phyloP scores from a whole-genome alignment of 2,888 invertebrate genomes.

The Thysanoteuthis rhombus region DNA sequence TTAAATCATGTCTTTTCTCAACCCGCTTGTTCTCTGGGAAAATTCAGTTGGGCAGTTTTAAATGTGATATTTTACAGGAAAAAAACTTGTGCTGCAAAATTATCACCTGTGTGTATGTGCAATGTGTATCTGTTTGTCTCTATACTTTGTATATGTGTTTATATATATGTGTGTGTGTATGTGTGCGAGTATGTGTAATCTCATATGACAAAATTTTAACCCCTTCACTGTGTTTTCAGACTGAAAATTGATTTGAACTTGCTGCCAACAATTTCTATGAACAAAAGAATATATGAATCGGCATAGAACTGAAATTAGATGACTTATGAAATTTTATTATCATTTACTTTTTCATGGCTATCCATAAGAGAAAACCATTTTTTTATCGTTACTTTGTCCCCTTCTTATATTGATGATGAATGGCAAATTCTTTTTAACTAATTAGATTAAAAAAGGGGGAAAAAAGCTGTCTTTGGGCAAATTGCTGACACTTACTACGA shows the following conservation, averaged over 20 bases:
- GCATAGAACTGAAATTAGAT: neutral
- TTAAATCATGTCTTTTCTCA: conserved; percentile 20
- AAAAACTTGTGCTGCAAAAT: conserved; percentile 1
- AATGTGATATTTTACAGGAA: conserved; percentile 29
- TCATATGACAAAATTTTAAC: conserved; percentile 1
- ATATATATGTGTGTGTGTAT: neutral
- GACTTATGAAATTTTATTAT: neutral
- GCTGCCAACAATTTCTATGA: neutral
- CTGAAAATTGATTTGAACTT: neutral
- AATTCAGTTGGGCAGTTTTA: conserved; percentile 29
- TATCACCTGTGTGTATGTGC: neutral
- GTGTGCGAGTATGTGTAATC: neutral
- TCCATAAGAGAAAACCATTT: neutral
- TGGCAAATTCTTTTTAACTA: neutral
- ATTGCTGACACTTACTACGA: neutral
- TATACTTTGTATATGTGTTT: neutral
- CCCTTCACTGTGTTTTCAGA: neutral
- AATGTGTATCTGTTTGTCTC: conserved; percentile 23
- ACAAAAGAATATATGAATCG: neutral
- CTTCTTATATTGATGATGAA: neutral
- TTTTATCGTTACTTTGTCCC: neutral
- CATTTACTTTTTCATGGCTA: neutral
- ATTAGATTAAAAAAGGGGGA: neutral
- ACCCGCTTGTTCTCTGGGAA: conserved; percentile 17
- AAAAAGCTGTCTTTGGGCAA: neutral